A percentile compares a stretch with the other conserved stretches of the same genome.
Conservation (phyloP, 2,113 vertebrate species). For the Salvator merianae region DNA sequence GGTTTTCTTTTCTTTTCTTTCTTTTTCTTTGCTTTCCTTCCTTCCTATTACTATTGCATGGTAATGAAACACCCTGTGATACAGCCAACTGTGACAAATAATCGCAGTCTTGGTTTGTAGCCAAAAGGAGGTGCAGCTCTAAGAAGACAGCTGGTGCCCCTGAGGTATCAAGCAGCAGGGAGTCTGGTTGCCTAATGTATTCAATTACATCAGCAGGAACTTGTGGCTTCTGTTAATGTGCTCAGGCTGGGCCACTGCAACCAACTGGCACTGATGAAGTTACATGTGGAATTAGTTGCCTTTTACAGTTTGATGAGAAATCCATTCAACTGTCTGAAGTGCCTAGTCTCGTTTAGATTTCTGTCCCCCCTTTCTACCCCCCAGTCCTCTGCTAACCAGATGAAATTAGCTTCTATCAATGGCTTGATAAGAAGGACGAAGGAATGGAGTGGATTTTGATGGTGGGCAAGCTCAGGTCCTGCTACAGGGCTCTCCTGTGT, state of each 20-base stretch:
- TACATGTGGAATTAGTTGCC: not conserved
- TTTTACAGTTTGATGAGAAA: not conserved
- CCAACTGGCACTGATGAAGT: not conserved
- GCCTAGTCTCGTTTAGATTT: no score
- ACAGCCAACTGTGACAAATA: not conserved
- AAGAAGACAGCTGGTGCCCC: not conserved
- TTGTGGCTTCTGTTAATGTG: not conserved
- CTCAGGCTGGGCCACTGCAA: not conserved
- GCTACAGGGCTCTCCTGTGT: no score
- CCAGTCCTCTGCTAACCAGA: no score
- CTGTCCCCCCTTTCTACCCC: no score
- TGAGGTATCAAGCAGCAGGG: not conserved
- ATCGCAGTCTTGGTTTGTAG: not conserved
- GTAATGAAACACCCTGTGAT: not conserved
- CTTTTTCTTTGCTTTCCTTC: not conserved
- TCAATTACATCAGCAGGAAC: not conserved
- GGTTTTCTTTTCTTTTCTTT: not conserved
- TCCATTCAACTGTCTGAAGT: not conserved
- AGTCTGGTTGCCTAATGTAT: not conserved
- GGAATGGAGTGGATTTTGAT: no score
- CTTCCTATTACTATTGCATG: not conserved
- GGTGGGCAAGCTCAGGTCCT: no score
- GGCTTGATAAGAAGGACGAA: no score
- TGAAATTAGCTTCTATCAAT: no score
- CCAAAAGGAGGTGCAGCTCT: not conserved